phyloP scores from a whole-genome alignment of 2,797 vertebrate species.

The Phataginus tetradactyla region DNA sequence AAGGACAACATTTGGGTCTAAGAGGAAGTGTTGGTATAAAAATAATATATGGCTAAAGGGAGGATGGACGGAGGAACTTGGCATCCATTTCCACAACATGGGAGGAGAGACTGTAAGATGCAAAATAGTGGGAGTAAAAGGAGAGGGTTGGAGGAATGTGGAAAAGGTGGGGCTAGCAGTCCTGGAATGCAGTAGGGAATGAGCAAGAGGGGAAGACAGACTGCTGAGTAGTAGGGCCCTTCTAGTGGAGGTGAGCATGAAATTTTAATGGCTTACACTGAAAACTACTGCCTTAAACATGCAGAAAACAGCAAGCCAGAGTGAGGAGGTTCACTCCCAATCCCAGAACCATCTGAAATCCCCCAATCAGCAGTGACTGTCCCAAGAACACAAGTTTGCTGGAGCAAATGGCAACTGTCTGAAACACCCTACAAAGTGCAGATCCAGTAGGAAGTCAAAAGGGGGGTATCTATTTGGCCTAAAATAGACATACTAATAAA shows the following conservation, averaged over 20 bases:
- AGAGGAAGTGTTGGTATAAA: not conserved
- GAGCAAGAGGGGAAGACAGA: not conserved
- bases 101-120: not conserved
- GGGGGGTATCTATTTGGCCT: not conserved
- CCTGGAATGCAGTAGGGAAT: not conserved
- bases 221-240: not conserved
- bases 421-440: not conserved
- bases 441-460: not conserved
- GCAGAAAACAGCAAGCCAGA: not conserved
- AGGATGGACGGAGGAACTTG: not conserved
- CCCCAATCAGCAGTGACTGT: not conserved
- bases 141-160: not conserved
- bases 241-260: not conserved
- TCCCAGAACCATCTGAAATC: not conserved
- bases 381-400: not conserved
- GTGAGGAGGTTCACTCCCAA: not conserved
- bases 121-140: not conserved
- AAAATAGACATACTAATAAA: not conserved
- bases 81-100: not conserved
- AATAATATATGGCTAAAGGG: not conserved
- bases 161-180: not conserved
- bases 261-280: not conserved
- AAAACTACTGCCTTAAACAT: not conserved
- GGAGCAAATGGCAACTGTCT: not conserved
- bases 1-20: not conserved